These are phyloP conservation scores for Hydrozoanthus tunicans DNA, from an alignment of 64 coral and sea anemone species.

Conservation along the genomic window DNA sequence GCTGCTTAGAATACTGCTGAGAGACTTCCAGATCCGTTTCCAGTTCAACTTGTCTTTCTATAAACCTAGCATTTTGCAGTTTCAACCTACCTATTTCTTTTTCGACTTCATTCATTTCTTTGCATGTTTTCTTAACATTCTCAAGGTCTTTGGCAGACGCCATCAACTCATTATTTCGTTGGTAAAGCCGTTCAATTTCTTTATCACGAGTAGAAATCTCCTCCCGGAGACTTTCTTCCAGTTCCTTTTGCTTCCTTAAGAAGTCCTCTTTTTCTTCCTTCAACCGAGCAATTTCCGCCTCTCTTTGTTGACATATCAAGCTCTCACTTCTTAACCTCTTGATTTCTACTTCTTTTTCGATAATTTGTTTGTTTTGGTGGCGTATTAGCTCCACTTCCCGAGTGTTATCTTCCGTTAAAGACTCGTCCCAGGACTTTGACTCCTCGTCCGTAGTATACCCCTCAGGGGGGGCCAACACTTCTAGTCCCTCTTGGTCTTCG, in stretches of 20 bases:
- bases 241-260: constrained; percentile 1
- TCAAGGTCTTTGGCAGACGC: constrained; percentile 43
- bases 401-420: constrained; percentile 35
- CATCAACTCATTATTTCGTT: constrained; percentile 25
- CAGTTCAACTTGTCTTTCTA: constrained; percentile 13
- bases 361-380: constrained; percentile 60
- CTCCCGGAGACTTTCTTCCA: not conserved
- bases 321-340: constrained; percentile 54
- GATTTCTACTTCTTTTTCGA: constrained; percentile 74
- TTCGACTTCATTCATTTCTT: constrained; percentile 1
- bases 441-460: constrained; percentile 64
- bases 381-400: constrained; percentile 63
- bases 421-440: constrained; percentile 1
- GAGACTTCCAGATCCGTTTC: constrained; percentile 37
- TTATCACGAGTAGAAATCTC: constrained; percentile 54
- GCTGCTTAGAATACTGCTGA: not conserved
- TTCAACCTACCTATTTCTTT: constrained; percentile 30
- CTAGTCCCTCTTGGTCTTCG: constrained; percentile 25
- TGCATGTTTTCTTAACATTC: constrained; percentile 1
- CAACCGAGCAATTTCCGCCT: constrained; percentile 47
- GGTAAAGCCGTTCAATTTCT: constrained; percentile 57
- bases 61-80: not conserved
- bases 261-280: constrained; percentile 54
- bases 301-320: constrained; percentile 36
- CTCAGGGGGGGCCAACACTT: constrained; percentile 22